Evolutionary conservation across 92 coral and sea anemone species (phyloP).

Genomic region (Porites cylindrica): DNA sequence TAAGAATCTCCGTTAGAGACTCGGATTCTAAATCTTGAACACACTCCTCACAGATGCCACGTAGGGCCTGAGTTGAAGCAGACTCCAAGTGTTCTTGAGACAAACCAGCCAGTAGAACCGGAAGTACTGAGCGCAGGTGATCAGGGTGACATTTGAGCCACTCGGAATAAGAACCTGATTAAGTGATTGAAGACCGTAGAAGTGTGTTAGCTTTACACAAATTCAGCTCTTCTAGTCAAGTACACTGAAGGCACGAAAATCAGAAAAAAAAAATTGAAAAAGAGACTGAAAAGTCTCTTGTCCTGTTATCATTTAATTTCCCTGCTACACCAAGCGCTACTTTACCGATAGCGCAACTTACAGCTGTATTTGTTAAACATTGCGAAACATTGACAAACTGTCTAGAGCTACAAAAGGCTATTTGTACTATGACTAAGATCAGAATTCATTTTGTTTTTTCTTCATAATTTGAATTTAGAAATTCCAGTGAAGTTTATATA

Average conservation of each 20-base stretch:
- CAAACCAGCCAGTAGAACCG: slow-evolving; percentile 87
- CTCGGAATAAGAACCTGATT: slow-evolving; percentile 92
- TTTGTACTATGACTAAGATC: no score
- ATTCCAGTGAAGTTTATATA: no score
- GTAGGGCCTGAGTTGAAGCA: slow-evolving; percentile 95
- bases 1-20: slow-evolving; percentile 71
- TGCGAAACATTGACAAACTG: no score
- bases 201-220: background rate
- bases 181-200: background rate
- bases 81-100: slow-evolving; percentile 80
- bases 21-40: slow-evolving; percentile 89
- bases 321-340: no score
- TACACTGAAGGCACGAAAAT: no score
- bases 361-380: no score
- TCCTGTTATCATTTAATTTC: no score
- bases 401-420: no score
- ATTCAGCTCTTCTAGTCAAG: no score
- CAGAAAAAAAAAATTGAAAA: no score
- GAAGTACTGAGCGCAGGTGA: slow-evolving; percentile 91
- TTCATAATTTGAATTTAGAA: background rate
- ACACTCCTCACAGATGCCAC: slow-evolving; percentile 97
- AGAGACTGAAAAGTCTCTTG: no score
- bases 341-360: no score
- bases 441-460: background rate
- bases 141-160: slow-evolving; percentile 98